Evolutionary conservation across 2,888 invertebrate genomes (phyloP).

Genomic region (Sceliomorpha sp.): DNA sequence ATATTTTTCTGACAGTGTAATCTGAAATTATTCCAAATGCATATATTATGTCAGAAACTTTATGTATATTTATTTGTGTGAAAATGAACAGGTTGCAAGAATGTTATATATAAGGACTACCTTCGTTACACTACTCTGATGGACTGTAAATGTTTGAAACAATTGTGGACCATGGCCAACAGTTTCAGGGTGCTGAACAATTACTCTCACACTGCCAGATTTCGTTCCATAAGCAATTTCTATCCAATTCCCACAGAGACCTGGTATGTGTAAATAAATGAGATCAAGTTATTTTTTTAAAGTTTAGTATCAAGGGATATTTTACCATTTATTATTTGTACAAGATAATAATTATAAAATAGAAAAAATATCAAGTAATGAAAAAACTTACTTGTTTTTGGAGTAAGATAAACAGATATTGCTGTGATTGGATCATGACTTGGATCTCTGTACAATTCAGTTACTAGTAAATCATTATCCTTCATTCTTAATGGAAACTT

Average conservation of each 20-base stretch:
- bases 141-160: conserved; percentile 98
- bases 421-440: conserved; percentile 97
- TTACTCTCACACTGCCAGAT: conserved; percentile 96
- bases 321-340: not conserved
- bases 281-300: conserved; percentile 20
- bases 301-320: too few relatives aligned
- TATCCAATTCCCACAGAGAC: conserved; percentile 99
- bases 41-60: conserved; percentile 6
- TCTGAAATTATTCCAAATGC: conserved; percentile 84
- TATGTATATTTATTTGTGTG: too few relatives aligned
- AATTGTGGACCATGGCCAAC: conserved; percentile 99
- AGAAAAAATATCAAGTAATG: conserved; percentile 26
- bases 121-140: conserved; percentile 97
- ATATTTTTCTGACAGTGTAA: conserved; percentile 96
- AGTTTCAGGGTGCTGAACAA: conserved; percentile 99
- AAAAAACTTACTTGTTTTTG: conserved; percentile 97
- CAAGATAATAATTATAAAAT: not conserved
- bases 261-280: conserved; percentile 81
- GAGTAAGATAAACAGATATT: conserved; percentile 98
- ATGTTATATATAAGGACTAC: too few relatives aligned
- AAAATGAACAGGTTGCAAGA: too few relatives aligned
- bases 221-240: conserved; percentile 99
- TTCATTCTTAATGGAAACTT: conserved; percentile 99
- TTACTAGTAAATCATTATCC: conserved; percentile 98
- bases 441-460: conserved; percentile 97